Conservation (phyloP, 2,797 vertebrate species). For the Argyrosomus regius region DNA sequence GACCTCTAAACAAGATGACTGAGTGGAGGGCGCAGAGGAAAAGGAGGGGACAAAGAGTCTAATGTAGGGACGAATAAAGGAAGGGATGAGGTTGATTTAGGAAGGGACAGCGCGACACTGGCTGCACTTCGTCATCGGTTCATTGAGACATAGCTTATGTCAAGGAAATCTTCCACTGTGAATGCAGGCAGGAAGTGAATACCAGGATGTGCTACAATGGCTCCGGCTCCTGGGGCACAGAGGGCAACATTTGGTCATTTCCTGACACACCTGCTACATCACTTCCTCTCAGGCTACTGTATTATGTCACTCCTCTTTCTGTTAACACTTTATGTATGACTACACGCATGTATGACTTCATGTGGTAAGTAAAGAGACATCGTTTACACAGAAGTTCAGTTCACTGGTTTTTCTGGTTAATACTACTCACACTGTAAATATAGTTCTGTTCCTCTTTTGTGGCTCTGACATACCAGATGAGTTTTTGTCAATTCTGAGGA, state of each 20-base stretch:
- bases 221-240: conserved; percentile 48
- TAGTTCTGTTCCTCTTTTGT: not conserved
- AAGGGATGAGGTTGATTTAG: conserved; percentile 41
- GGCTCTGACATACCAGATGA: not conserved
- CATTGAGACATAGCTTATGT: conserved; percentile 58
- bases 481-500: conserved; percentile 6
- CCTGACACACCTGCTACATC: conserved; percentile 72
- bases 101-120: conserved; percentile 28
- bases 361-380: not conserved
- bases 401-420: not conserved
- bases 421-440: not conserved
- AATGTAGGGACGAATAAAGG: conserved; percentile 24
- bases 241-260: conserved; percentile 82
- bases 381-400: not conserved
- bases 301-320: conserved; percentile 73
- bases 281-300: conserved; percentile 70
- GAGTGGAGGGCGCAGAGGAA: conserved; percentile 19
- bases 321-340: conserved; percentile 11
- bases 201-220: conserved; percentile 82
- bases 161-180: conserved; percentile 73
- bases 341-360: not conserved
- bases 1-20: conserved; percentile 37
- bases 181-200: conserved; percentile 77
- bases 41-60: conserved; percentile 37
- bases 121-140: conserved; percentile 43